These are phyloP conservation scores for Aotus griseimembra DNA, from an alignment of 2,797 vertebrate genomes.

Conservation along the genomic window DNA sequence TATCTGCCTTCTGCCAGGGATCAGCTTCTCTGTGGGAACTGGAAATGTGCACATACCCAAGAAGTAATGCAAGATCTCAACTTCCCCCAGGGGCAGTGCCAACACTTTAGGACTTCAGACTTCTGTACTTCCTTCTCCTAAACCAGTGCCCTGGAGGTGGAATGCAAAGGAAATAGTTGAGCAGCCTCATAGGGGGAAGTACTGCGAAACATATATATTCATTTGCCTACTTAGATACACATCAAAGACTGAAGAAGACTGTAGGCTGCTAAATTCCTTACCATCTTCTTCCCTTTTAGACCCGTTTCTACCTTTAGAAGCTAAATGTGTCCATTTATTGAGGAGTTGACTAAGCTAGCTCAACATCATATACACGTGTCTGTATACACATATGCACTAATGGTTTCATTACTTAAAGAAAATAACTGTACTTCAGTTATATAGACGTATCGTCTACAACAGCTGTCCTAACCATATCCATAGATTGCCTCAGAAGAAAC, in stretches of 20 bases:
- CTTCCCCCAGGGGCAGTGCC: conserved; percentile 68
- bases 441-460: background rate
- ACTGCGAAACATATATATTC: conserved; percentile 72
- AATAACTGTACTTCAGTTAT: conserved; percentile 56
- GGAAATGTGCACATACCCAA: conserved; percentile 80
- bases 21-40: conserved; percentile 81
- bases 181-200: conserved; percentile 19
- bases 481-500: background rate
- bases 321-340: conserved; percentile 61
- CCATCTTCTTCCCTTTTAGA: conserved; percentile 57
- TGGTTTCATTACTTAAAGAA: conserved; percentile 74
- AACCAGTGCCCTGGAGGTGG: background rate
- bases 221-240: conserved; percentile 75
- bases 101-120: conserved; percentile 68
- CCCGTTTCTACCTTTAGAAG: conserved; percentile 74
- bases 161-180: conserved; percentile 62
- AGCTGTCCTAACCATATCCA: background rate
- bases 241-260: conserved; percentile 71
- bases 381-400: background rate
- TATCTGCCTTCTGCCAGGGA: conserved; percentile 76
- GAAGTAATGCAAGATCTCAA: conserved; percentile 82
- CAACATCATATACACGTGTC: background rate
- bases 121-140: background rate
- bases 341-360: conserved; percentile 71
- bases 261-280: conserved; percentile 57